A percentile compares a stretch with the other conserved stretches of the same genome.
Conservation (phyloP, 2,888 invertebrate genomes). For the Oligia latruncula region DNA sequence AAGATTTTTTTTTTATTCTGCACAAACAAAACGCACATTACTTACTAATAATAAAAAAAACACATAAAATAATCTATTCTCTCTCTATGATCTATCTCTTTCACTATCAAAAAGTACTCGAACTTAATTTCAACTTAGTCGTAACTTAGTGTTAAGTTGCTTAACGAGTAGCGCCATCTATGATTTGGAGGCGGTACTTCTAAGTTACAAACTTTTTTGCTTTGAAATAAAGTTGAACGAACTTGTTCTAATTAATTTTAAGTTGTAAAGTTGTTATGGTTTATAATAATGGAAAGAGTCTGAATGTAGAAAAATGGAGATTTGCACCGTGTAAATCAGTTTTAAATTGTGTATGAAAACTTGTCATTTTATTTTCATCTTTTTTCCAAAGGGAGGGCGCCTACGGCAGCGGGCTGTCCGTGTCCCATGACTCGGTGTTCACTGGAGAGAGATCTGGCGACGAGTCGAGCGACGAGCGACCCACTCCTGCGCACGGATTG, state of each 20-base stretch:
- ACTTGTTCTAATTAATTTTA: neutral
- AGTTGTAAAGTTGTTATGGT: neutral
- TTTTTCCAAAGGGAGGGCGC: constrained; percentile 83
- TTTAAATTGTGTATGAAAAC: neutral
- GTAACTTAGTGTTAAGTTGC: neutral
- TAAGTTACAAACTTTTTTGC: constrained; percentile 16
- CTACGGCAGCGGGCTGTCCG: constrained; percentile 92
- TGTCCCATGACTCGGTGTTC: constrained; percentile 98
- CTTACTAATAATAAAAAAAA: too few relatives aligned
- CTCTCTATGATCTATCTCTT: too few relatives aligned
- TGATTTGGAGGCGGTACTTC: constrained; percentile 16
- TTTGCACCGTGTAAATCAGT: neutral
- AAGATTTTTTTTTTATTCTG: too few relatives aligned
- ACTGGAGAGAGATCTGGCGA: constrained; percentile 93
- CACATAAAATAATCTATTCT: too few relatives aligned
- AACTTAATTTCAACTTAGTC: neutral
- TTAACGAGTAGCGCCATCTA: constrained; percentile 57
- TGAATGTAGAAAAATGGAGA: neutral
- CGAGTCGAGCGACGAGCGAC: constrained; percentile 86
- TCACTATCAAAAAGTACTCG: neutral
- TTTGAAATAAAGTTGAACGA: constrained; percentile 27
- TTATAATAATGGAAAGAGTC: neutral
- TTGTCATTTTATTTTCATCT: neutral
- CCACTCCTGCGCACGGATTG: constrained; percentile 79
- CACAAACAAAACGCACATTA: too few relatives aligned